These are phyloP conservation scores for Tetanocera ferruginea DNA, from an alignment of 2,888 invertebrate genomes.

Conservation along the genomic window DNA sequence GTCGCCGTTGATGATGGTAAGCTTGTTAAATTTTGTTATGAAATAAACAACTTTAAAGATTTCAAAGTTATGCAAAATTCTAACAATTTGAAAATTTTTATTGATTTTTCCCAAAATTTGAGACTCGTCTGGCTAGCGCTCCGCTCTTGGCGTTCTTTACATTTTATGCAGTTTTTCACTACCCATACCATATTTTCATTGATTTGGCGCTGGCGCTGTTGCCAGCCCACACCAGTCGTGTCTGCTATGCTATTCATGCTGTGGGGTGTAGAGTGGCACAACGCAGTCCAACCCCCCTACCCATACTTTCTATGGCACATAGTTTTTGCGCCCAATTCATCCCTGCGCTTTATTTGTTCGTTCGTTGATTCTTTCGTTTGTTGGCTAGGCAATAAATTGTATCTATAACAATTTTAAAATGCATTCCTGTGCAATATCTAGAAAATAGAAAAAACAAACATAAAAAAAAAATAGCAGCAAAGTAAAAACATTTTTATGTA, in stretches of 20 bases:
- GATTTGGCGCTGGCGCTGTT: slow-evolving; percentile 38
- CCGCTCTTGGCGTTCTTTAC: slow-evolving; percentile 19
- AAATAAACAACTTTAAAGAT: neutral
- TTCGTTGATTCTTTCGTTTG: neutral
- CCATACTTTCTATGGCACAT: neutral
- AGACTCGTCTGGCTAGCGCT: slow-evolving; percentile 38
- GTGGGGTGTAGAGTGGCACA: neutral
- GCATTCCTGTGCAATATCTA: slow-evolving; percentile 39
- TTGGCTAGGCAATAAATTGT: slow-evolving; percentile 41
- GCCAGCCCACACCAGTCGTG: slow-evolving; percentile 17
- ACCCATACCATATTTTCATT: slow-evolving; percentile 10
- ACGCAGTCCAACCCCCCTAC: too few relatives aligned
- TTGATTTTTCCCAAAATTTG: slow-evolving; percentile 43
- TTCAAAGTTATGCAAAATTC: neutral
- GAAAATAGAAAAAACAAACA: neutral
- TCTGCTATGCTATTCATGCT: neutral
- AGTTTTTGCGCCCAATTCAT: neutral
- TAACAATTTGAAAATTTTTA: slow-evolving; percentile 35
- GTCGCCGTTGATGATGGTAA: slow-evolving; percentile 36
- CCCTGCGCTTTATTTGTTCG: neutral
- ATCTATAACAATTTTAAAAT: slow-evolving; percentile 53
- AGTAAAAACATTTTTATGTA: neutral
- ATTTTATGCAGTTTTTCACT: slow-evolving; percentile 1
- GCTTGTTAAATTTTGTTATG: neutral
- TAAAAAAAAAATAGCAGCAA: neutral